phyloP scores from a whole-genome alignment of 2,113 vertebrate species.

The Nanorana parkeri region DNA sequence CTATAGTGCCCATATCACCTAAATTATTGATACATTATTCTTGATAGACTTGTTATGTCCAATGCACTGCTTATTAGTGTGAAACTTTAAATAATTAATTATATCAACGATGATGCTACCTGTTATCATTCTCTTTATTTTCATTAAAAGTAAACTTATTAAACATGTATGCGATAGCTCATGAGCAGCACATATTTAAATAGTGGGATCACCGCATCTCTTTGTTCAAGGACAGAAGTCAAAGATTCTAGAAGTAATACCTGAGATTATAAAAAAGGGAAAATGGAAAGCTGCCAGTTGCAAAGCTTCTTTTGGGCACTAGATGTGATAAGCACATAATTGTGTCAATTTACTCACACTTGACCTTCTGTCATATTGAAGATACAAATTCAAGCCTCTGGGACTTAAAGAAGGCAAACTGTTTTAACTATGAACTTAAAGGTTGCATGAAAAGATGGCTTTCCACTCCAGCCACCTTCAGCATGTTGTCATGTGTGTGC shows the following conservation, averaged over 20 bases:
- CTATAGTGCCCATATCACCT: not conserved
- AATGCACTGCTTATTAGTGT: slow-evolving; percentile 33
- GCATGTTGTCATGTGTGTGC: too few species aligned
- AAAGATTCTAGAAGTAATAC: slow-evolving; percentile 4
- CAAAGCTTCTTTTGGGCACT: not conserved
- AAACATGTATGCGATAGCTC: slow-evolving; percentile 43
- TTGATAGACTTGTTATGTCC: slow-evolving; percentile 33
- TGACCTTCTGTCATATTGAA: slow-evolving; percentile 20
- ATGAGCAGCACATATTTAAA: not conserved
- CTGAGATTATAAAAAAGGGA: slow-evolving; percentile 15
- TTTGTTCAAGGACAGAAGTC: not conserved
- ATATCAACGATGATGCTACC: slow-evolving; percentile 18
- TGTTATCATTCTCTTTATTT: not conserved
- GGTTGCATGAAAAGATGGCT: too few species aligned
- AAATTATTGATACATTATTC: slow-evolving; percentile 29
- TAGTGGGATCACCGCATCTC: not conserved
- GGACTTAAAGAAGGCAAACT: not conserved
- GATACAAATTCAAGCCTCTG: not conserved
- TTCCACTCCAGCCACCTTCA: too few species aligned
- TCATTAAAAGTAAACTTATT: slow-evolving; percentile 36
- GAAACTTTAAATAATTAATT: slow-evolving; percentile 33
- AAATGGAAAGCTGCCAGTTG: not conserved
- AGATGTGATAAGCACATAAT: slow-evolving; percentile 21
- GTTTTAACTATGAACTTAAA: not conserved
- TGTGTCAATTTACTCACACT: slow-evolving; percentile 37